A percentile compares a stretch with the other conserved stretches of the same genome.
These are phyloP conservation scores for Drosophila kanekoi DNA, from an alignment of 2,888 invertebrate species.

Conservation along the genomic window DNA sequence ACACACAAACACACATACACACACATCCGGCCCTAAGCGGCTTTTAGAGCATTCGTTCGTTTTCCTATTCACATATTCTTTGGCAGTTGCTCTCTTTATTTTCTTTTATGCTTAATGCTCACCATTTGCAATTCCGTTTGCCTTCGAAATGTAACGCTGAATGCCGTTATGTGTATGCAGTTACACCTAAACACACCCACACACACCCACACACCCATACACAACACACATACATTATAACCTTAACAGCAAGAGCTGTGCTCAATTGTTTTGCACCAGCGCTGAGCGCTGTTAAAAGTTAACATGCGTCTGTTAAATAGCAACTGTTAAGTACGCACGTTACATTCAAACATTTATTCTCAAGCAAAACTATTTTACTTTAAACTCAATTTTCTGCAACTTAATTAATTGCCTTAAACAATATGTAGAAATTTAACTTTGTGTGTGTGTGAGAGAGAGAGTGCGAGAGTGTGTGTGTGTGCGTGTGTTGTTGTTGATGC, in stretches of 20 bases:
- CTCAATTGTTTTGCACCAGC: constrained; percentile 33
- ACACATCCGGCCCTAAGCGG: constrained; percentile 34
- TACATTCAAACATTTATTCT: constrained; percentile 30
- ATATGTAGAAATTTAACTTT: constrained; percentile 30
- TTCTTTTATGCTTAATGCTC: constrained; percentile 29
- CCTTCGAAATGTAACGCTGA: constrained; percentile 42
- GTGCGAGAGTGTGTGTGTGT: constrained; percentile 1
- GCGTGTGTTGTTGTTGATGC: constrained; percentile 55
- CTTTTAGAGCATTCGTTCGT: constrained; percentile 21
- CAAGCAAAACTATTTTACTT: constrained; percentile 21
- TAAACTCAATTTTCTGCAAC: constrained; percentile 23
- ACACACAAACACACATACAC: constrained; percentile 4
- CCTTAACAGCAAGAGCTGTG: constrained; percentile 24
- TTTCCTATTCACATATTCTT: constrained; percentile 36
- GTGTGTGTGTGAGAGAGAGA: constrained; percentile 3
- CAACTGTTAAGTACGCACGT: constrained; percentile 57
- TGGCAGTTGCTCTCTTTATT: constrained; percentile 14
- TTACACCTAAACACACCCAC: constrained; percentile 31
- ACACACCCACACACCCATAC: constrained; percentile 7
- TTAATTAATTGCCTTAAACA: constrained; percentile 25
- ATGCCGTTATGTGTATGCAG: constrained; percentile 60
- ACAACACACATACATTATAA: constrained; percentile 9
- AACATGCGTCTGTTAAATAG: constrained; percentile 44
- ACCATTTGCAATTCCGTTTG: constrained; percentile 39
- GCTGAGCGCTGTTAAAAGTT: constrained; percentile 42